These are phyloP conservation scores for Pimpla rufipes DNA, from an alignment of 2,888 invertebrate genomes.

Conservation along the genomic window DNA sequence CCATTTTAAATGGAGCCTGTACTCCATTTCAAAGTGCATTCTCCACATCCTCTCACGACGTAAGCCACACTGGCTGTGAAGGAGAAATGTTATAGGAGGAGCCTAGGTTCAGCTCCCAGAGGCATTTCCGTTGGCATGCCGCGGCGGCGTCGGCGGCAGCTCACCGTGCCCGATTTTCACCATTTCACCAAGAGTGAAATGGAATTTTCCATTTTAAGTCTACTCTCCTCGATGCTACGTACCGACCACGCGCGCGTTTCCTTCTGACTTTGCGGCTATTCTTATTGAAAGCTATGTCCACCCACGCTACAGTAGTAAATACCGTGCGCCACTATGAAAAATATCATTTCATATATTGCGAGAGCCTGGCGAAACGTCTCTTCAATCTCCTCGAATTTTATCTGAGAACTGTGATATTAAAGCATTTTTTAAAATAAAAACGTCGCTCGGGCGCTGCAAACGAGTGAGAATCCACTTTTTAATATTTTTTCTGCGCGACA, in stretches of 20 bases:
- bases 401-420: not conserved
- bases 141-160: constrained; percentile 15
- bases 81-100: constrained; percentile 58
- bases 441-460: no score
- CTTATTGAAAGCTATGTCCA: constrained; percentile 30
- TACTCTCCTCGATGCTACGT: constrained; percentile 28
- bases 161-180: constrained; percentile 52
- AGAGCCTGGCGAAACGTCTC: not conserved
- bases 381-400: not conserved
- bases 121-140: constrained; percentile 67
- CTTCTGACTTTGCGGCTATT: constrained; percentile 30
- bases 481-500: no score
- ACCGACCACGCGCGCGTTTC: constrained; percentile 22
- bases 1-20: constrained; percentile 69
- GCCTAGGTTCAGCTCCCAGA: constrained; percentile 58
- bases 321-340: not conserved
- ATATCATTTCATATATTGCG: not conserved
- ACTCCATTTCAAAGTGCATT: constrained; percentile 70
- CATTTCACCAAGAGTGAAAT: constrained; percentile 65
- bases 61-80: constrained; percentile 61
- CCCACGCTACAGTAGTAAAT: constrained; percentile 9
- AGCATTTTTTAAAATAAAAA: not conserved
- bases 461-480: no score
- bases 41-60: constrained; percentile 67
- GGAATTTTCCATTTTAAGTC: constrained; percentile 67